phyloP scores from a whole-genome alignment of 1,140 invertebrate genomes.

The Sinella curviseta region DNA sequence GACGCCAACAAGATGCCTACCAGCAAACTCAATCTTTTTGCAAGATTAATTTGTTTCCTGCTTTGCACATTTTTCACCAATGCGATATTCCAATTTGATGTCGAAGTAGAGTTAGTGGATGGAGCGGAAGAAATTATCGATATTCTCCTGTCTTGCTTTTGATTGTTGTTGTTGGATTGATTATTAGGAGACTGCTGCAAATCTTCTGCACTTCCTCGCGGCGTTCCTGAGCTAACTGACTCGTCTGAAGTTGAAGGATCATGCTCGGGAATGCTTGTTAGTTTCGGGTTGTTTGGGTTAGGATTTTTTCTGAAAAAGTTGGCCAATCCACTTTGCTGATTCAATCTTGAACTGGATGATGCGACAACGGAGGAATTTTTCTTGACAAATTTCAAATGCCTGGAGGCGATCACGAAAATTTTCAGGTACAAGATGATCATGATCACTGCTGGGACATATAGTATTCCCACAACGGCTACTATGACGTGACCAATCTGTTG shows the following conservation, averaged over 20 bases:
- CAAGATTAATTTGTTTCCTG: slow-evolving; percentile 24
- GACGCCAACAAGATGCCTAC: background rate
- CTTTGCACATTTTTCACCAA: background rate
- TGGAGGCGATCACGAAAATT: slow-evolving; percentile 1
- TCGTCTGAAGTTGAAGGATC: background rate
- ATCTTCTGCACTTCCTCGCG: background rate
- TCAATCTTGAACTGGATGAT: background rate
- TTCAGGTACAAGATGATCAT: slow-evolving; percentile 9
- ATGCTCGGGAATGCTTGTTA: background rate
- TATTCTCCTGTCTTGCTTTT: background rate
- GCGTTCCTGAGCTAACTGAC: background rate
- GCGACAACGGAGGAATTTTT: background rate
- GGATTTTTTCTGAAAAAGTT: background rate
- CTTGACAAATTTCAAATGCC: slow-evolving; percentile 9
- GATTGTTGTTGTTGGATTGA: background rate
- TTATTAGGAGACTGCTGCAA: background rate
- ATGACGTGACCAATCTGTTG: slow-evolving; percentile 22
- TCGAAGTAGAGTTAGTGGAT: background rate
- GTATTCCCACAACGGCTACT: slow-evolving; percentile 3
- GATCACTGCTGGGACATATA: slow-evolving; percentile 13
- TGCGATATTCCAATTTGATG: background rate
- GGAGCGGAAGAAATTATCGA: background rate
- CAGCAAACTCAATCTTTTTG: background rate
- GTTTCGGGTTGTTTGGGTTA: too few relatives aligned
- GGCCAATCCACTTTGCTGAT: background rate